A percentile compares a stretch with the other conserved stretches of the same genome.
These are phyloP conservation scores for Lerista edwardsae DNA, from an alignment of 2,797 vertebrate species.

Conservation along the genomic window DNA sequence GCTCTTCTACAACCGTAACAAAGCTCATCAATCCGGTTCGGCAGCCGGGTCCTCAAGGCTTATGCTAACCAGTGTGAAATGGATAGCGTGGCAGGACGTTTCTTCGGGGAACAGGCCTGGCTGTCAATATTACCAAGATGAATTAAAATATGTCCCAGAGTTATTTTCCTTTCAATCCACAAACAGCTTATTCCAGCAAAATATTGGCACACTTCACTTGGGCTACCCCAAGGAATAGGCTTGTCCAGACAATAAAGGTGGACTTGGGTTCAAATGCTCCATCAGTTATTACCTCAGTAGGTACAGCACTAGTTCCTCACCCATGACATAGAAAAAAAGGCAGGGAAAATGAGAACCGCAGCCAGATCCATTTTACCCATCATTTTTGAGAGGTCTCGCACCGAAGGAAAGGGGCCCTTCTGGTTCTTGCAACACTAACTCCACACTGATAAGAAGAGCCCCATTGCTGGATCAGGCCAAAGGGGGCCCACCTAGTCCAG, in stretches of 20 bases:
- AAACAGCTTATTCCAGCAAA: slow-evolving; percentile 1
- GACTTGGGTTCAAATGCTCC: not conserved
- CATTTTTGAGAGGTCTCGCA: not conserved
- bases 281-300: not conserved
- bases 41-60: slow-evolving; percentile 12
- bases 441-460: no score
- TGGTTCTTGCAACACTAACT: not conserved
- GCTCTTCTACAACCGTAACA: slow-evolving; percentile 20
- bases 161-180: slow-evolving; percentile 21
- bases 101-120: slow-evolving; percentile 1
- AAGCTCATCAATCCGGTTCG: slow-evolving; percentile 36
- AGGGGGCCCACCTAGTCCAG: no score
- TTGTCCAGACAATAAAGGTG: not conserved
- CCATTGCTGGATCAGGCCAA: no score
- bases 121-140: slow-evolving; percentile 46
- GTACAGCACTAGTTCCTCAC: not conserved
- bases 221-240: not conserved
- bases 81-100: slow-evolving; percentile 27
- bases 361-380: not conserved
- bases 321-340: not conserved
- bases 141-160: slow-evolving; percentile 24
- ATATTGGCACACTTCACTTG: not conserved
- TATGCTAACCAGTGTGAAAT: slow-evolving; percentile 36
- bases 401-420: not conserved
- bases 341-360: not conserved